Conservation (phyloP, 2,797 vertebrate genomes). For the Platalea minor region DNA sequence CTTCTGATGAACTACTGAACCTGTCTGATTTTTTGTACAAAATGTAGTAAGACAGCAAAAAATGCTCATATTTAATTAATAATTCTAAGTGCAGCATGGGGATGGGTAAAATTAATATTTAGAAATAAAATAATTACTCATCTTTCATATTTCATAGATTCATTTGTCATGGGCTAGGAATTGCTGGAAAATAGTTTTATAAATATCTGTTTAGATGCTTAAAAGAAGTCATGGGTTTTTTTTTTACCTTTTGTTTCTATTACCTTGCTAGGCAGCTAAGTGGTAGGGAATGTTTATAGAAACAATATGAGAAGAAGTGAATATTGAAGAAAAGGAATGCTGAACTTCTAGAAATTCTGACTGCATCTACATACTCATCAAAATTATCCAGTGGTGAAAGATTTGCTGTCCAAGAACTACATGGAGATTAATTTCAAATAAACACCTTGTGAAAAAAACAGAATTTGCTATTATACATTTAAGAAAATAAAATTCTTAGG, state of each 20-base stretch:
- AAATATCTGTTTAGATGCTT: neutral
- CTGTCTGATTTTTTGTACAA: neutral
- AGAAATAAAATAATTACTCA: neutral
- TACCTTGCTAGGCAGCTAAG: neutral
- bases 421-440: neutral
- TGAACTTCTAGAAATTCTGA: neutral
- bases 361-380: neutral
- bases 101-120: neutral
- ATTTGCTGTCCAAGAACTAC: neutral
- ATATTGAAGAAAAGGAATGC: neutral
- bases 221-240: accelerated
- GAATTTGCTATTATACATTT: neutral
- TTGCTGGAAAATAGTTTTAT: neutral
- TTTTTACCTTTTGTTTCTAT: neutral
- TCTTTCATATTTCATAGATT: neutral
- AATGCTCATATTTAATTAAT: neutral
- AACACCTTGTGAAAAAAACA: neutral
- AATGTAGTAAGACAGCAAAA: neutral
- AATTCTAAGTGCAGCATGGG: neutral
- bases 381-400: neutral
- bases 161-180: neutral
- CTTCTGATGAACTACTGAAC: neutral
- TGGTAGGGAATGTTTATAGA: neutral
- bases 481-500: neutral
- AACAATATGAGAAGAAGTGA: neutral